phyloP scores from a whole-genome alignment of 2,113 vertebrate genomes.

The Corythoichthys haematopterus region DNA sequence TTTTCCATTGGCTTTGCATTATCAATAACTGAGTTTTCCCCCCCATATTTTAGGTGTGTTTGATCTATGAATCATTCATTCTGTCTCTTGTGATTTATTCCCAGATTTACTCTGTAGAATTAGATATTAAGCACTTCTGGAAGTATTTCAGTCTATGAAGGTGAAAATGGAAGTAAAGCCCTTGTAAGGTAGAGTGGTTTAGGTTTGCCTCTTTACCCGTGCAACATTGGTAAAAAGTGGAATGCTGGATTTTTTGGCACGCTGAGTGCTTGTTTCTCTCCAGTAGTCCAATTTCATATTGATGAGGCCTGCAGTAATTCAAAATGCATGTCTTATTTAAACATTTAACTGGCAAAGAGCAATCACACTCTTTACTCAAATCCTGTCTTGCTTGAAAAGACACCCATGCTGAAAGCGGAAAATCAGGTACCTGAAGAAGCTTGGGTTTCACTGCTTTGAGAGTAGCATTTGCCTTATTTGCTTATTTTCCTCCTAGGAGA shows the following conservation, averaged over 20 bases:
- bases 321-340: slow-evolving; percentile 74
- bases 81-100: slow-evolving; percentile 15
- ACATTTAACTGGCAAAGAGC: slow-evolving; percentile 73
- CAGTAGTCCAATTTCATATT: slow-evolving; percentile 74
- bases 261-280: slow-evolving; percentile 61
- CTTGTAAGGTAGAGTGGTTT: slow-evolving; percentile 23
- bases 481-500: slow-evolving; percentile 28
- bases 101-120: slow-evolving; percentile 27
- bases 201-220: slow-evolving; percentile 15
- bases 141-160: slow-evolving; percentile 14
- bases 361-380: slow-evolving; percentile 74
- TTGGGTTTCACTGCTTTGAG: slow-evolving; percentile 41
- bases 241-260: slow-evolving; percentile 48
- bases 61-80: slow-evolving; percentile 29
- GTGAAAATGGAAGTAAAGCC: slow-evolving; percentile 7
- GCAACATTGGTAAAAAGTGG: slow-evolving; percentile 46
- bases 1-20: slow-evolving; percentile 5
- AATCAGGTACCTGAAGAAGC: slow-evolving; percentile 59
- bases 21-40: slow-evolving; percentile 24
- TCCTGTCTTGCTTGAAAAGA: slow-evolving; percentile 65
- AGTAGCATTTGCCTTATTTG: slow-evolving; percentile 21
- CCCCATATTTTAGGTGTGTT: slow-evolving; percentile 21
- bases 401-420: slow-evolving; percentile 44
- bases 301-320: slow-evolving; percentile 75
- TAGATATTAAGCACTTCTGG: slow-evolving; percentile 1